These are phyloP conservation scores for Platichthys flesus DNA, from an alignment of 2,113 vertebrate species.

Conservation along the genomic window DNA sequence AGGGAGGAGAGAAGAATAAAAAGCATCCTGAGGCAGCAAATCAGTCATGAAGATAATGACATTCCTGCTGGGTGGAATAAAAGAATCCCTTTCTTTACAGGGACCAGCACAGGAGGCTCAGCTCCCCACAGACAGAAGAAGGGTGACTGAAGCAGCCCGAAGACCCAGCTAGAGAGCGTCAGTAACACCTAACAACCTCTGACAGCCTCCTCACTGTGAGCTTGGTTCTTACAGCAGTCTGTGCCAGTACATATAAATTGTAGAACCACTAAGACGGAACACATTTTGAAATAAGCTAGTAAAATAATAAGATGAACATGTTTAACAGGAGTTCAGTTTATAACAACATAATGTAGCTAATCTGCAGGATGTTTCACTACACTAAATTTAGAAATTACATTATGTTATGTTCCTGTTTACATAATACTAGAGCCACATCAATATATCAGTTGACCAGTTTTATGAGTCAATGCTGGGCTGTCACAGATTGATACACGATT, in stretches of 20 bases:
- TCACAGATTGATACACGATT: background rate
- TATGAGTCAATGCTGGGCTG: background rate
- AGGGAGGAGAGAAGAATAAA: constrained; percentile 22
- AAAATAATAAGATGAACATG: no score
- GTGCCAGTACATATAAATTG: background rate
- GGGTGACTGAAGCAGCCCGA: constrained; percentile 1
- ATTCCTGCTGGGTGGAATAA: constrained; percentile 43
- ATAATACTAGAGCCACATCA: no score
- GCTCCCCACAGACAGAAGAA: constrained; percentile 25
- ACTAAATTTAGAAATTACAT: no score
- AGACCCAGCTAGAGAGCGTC: background rate
- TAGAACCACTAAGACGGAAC: background rate
- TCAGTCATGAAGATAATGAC: constrained; percentile 62
- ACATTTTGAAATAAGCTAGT: background rate
- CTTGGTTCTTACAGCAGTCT: background rate
- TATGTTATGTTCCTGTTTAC: no score
- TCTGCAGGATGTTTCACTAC: no score
- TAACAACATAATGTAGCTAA: no score
- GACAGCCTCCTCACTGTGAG: constrained; percentile 14
- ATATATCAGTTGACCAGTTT: no score
- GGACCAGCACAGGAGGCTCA: constrained; percentile 8
- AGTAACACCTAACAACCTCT: constrained; percentile 18
- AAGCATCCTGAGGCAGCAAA: constrained; percentile 43
- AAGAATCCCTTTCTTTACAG: constrained; percentile 42
- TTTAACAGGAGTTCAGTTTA: no score